phyloP scores from a whole-genome alignment of 2,113 vertebrate species.

The Notechis scutatus region DNA sequence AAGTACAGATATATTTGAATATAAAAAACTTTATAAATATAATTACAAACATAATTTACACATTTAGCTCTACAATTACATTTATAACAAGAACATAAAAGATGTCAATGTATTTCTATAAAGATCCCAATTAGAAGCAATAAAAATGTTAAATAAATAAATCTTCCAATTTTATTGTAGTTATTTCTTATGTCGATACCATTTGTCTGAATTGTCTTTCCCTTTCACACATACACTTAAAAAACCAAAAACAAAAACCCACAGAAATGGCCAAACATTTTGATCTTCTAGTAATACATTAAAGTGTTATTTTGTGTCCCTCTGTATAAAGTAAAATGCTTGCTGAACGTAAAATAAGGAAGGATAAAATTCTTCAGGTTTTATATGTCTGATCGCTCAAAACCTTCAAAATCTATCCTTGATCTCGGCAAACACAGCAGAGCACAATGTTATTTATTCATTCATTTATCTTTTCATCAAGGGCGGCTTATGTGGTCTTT shows the following conservation, averaged over 20 bases:
- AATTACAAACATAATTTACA: conserved; percentile 75
- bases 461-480: conserved; percentile 93
- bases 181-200: conserved; percentile 50
- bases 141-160: conserved; percentile 54
- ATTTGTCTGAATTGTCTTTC: conserved; percentile 52
- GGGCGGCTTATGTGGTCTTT: conserved; percentile 86
- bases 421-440: conserved; percentile 90
- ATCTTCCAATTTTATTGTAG: conserved; percentile 56
- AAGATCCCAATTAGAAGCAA: conserved; percentile 61
- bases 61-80: conserved; percentile 74
- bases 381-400: conserved; percentile 85
- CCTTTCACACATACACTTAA: conserved; percentile 25
- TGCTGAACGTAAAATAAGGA: conserved; percentile 73
- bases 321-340: conserved; percentile 74
- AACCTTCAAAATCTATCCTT: conserved; percentile 90
- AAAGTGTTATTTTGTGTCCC: conserved; percentile 73
- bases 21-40: conserved; percentile 72
- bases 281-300: conserved; percentile 69
- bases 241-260: conserved; percentile 20
- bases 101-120: conserved; percentile 68
- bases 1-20: conserved; percentile 63
- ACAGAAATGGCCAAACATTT: conserved; percentile 65
- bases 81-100: conserved; percentile 75
- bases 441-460: conserved; percentile 87
- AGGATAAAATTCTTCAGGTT: conserved; percentile 82